Percentiles rank a stretch among this genome's conserved stretches.
These are phyloP conservation scores for Melinaea menophilus DNA, from an alignment of 2,888 invertebrate species.

Conservation along the genomic window DNA sequence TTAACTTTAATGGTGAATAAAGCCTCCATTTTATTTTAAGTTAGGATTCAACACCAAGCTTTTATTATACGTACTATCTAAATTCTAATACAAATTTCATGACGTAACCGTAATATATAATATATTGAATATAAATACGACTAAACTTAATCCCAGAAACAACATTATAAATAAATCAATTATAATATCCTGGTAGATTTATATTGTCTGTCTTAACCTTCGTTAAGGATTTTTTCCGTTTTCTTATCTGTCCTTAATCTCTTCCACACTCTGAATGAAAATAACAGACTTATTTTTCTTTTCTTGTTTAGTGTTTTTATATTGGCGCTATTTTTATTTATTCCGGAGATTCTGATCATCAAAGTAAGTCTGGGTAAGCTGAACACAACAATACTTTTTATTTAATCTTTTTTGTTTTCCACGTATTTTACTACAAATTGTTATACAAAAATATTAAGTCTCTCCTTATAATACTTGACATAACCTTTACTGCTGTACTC, in stretches of 20 bases:
- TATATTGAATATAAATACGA: background rate
- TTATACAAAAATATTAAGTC: too few relatives aligned
- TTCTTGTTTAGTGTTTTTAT: background rate
- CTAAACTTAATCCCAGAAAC: background rate
- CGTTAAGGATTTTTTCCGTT: background rate
- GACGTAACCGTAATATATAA: background rate
- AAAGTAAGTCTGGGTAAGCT: background rate
- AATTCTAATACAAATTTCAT: background rate
- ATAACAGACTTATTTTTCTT: conserved; percentile 3
- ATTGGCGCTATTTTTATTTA: background rate
- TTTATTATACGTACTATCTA: too few relatives aligned
- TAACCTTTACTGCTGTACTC: too few relatives aligned
- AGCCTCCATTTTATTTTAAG: too few relatives aligned
- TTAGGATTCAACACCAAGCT: too few relatives aligned
- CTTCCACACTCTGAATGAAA: background rate
- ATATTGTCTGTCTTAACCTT: background rate
- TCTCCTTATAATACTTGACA: too few relatives aligned
- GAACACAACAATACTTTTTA: too few relatives aligned
- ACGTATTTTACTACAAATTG: too few relatives aligned
- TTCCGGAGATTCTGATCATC: background rate
- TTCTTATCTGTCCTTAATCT: conserved; percentile 10
- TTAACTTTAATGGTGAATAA: too few relatives aligned
- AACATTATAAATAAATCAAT: background rate
- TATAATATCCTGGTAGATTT: background rate
- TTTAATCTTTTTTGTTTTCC: too few relatives aligned